A percentile compares a stretch with the other conserved stretches of the same genome.
Conservation (phyloP, 1,140 invertebrate genomes). For the Calliphora vicina region DNA sequence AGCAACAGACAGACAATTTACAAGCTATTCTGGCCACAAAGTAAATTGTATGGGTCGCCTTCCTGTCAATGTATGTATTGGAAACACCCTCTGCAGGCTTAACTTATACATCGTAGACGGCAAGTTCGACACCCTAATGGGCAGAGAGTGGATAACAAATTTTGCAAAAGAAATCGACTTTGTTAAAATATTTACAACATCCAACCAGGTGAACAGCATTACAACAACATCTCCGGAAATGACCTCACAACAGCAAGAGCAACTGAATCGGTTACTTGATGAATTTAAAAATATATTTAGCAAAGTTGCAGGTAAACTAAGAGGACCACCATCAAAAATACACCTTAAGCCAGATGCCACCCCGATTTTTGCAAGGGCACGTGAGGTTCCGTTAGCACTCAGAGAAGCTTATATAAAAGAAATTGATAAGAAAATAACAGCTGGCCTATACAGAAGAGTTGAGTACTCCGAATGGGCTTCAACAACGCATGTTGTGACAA, state of each 20-base stretch:
- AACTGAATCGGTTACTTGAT: neutral
- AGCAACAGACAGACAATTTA: neutral
- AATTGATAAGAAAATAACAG: conserved; percentile 43
- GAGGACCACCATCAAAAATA: conserved; percentile 27
- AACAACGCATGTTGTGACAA: conserved; percentile 19
- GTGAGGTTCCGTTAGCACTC: neutral
- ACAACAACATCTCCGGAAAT: neutral
- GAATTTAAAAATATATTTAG: neutral
- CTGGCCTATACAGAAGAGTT: neutral
- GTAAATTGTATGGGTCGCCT: neutral
- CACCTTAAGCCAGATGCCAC: conserved; percentile 23
- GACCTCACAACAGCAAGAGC: neutral
- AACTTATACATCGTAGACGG: neutral
- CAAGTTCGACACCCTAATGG: neutral
- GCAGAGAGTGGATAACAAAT: neutral
- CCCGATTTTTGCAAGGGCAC: neutral
- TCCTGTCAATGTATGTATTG: neutral
- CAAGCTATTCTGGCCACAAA: neutral
- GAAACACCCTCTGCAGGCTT: neutral
- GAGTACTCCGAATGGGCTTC: conserved; percentile 36
- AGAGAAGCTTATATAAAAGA: conserved; percentile 24
- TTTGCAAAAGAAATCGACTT: conserved; percentile 4
- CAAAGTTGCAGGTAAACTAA: conserved; percentile 15
- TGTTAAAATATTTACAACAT: neutral
- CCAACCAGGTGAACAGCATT: neutral